These are phyloP conservation scores for Gymnoscopelus braueri DNA, from an alignment of 2,797 vertebrate species.

Conservation along the genomic window DNA sequence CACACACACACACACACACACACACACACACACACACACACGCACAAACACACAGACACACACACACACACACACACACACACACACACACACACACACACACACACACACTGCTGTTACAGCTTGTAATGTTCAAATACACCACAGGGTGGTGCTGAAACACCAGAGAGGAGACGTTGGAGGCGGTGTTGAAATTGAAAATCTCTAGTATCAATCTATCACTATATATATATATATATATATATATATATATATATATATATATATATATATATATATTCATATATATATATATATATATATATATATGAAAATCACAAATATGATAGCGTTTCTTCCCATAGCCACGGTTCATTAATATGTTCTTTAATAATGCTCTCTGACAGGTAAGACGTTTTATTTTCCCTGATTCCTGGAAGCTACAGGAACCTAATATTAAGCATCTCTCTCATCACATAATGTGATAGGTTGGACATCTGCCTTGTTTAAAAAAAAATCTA, in stretches of 20 bases:
- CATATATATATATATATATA: constrained; percentile 15
- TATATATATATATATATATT: no score
- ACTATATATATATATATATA: no score
- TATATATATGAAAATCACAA: constrained; percentile 33
- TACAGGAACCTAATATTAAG: neutral
- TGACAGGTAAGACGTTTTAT: constrained; percentile 12
- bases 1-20: no score
- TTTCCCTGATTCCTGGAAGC: neutral
- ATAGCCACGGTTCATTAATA: constrained; percentile 31
- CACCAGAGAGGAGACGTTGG: constrained; percentile 16
- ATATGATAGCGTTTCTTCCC: constrained; percentile 28
- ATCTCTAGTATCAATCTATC: constrained; percentile 19
- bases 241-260: no score
- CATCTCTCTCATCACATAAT: neutral
- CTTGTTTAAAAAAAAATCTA: no score
- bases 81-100: constrained; percentile 15
- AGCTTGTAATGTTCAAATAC: neutral
- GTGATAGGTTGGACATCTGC: no score
- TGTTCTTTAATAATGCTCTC: constrained; percentile 23
- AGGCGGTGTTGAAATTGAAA: neutral
- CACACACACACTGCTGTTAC: neutral
- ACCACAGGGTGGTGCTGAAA: constrained; percentile 67
- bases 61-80: neutral
- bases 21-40: neutral
- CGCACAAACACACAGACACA: neutral